Base-by-base conservation (phyloP, 2,888 invertebrate genomes). In the Tetanocera ferruginea region DNA sequence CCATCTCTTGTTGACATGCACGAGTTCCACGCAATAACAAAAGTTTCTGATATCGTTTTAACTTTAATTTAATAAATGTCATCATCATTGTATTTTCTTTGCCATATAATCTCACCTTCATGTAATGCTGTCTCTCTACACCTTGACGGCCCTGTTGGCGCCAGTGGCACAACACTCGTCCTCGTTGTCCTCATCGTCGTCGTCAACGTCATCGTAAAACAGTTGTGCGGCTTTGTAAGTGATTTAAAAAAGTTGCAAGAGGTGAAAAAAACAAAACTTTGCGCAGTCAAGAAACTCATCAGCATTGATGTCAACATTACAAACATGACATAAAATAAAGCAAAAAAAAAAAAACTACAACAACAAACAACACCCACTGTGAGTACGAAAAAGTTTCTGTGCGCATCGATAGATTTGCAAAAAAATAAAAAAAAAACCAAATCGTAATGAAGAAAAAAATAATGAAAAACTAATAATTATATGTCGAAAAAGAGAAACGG, bases 1-100 rank as follows among this genome's bases (percentile, higher is more conserved):
- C 5, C 37, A 6, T 37, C 8, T 6, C 8, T 8, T 37, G 37
- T 37, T 37, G 8, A 37, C 37, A 8, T 37, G 37, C 8, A 4
- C 4, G 37, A 37, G 37, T 37, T 37, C 6, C 37, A 37, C 8
- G 37, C 5, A 28, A 60, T 23, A 60, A 25, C 28, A 60, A 23
- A 67, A 67, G n/a, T 23, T 43, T 43, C 43, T 69, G 67, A 69
- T 51, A 69, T 49, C 25, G 5, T 17, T 49, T 49, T 25, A 49
- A 69, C 14, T 49, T 69, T 69, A 69, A 69, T 49, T 69, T 49
- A 43, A 69, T 69, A 69, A 69, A 49, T 25, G 49, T 37, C 37
- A 37, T 69, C 67, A 69, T 69, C 51, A 69, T 49, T 19, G 19
- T 67, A 19, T 43, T 67, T n/a, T 19, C n/a, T 19, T 23, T n/a